Evolutionary conservation across 2,888 invertebrate species (phyloP), one percentile per base, ranked within the genome.

Genomic region (Leptarthrus brevirostris): DNA sequence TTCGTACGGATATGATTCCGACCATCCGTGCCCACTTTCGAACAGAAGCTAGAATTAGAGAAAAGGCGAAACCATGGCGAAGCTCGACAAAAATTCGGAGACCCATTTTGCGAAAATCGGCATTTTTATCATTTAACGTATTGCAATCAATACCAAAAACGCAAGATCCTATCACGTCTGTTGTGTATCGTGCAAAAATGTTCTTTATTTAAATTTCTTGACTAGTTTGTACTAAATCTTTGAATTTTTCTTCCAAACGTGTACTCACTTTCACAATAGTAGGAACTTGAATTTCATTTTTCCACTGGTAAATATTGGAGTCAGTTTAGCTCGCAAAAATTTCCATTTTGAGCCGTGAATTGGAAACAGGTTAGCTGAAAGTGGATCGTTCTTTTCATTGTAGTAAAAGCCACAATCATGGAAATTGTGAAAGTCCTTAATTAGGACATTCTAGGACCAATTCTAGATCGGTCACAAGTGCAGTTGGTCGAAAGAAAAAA

Each of bases 111-210:
- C n/a, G n/a, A n/a, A n/a, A n/a, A n/a, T n/a, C n/a, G n/a, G n/a
- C n/a, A n/a, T n/a, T n/a, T n/a, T n/a, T n/a, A n/a, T n/a, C n/a
- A n/a, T n/a, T n/a, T n/a, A n/a, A n/a, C 20, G 80, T 80, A 75
- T 83, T 82, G 72, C 81, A 79, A 36, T 83, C 81, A 3, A 84
- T 79, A 2, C 84, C 84, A 77, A 84, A 85, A 6, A 82, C 82
- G 76, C 82, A 81, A n/a, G n/a, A n/a, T n/a, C n/a, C n/a, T n/a
- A n/a, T n/a, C n/a, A n/a, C n/a, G n/a, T n/a, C n/a, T n/a, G 0
- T 83, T 3, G 85, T 84, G 74, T 81, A 86, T 12, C 81, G 80
- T 0, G 82, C 81, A 24, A 81, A 78, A 2, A 81, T 73, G 14
- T 82, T 81, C 75, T 81, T 81, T 3, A 84, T 77, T 61, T 86